Conservation (phyloP, 2,888 invertebrate species). For the Andrena praecox region DNA sequence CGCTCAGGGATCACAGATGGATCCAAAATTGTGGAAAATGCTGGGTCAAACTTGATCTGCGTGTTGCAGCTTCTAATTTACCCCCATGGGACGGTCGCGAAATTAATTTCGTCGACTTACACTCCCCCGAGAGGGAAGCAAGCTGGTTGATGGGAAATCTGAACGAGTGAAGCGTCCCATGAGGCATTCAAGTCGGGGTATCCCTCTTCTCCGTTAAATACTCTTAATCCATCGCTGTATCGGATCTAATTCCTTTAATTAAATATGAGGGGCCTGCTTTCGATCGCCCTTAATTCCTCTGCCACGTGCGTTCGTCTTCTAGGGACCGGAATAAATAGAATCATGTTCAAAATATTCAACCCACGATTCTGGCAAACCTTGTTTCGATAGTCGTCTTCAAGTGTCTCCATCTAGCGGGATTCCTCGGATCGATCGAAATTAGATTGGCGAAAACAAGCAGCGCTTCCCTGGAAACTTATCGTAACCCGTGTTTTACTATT, state of each 20-base stretch:
- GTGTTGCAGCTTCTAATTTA: constrained; percentile 62
- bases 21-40: neutral
- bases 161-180: constrained; percentile 64
- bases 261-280: constrained; percentile 54
- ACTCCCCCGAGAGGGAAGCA: constrained; percentile 48
- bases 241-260: constrained; percentile 66
- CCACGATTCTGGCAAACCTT: neutral
- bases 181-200: constrained; percentile 54
- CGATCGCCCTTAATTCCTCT: constrained; percentile 31
- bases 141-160: constrained; percentile 67
- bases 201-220: constrained; percentile 17
- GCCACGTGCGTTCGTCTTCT: neutral
- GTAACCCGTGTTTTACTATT: neutral
- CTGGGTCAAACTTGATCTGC: constrained; percentile 16
- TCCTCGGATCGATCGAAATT: constrained; percentile 21
- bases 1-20: neutral
- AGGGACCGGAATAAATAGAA: too few species aligned
- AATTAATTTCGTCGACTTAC: constrained; percentile 66
- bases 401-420: neutral
- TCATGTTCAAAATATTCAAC: too few species aligned
- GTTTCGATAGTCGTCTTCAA: neutral
- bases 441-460: constrained; percentile 14
- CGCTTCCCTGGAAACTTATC: neutral
- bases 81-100: constrained; percentile 59
- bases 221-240: constrained; percentile 58